phyloP scores from a whole-genome alignment of 2,888 invertebrate genomes.

The Calameuta filiformis region DNA sequence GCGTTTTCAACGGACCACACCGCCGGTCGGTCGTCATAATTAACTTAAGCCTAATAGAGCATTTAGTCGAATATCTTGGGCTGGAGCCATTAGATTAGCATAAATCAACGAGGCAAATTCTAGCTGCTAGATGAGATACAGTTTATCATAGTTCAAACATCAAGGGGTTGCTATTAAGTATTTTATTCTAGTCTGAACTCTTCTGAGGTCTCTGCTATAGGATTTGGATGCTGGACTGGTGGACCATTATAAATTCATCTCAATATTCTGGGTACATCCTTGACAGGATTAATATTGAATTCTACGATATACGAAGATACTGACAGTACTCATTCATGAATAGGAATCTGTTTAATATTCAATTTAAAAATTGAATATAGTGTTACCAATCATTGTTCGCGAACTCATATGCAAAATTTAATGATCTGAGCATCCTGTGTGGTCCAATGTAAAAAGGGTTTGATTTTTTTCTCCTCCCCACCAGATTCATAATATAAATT shows the following conservation, averaged over 20 bases:
- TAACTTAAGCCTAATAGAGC: constrained; percentile 58
- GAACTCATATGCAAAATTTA: constrained; percentile 50
- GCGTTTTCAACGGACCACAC: constrained; percentile 25
- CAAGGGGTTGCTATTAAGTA: constrained; percentile 33
- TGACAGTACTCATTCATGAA: constrained; percentile 20
- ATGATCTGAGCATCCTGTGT: constrained; percentile 49
- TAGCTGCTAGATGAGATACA: constrained; percentile 29
- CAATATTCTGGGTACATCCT: not conserved
- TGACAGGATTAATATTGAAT: not conserved
- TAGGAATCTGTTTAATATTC: constrained; percentile 50
- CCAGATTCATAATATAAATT: not conserved
- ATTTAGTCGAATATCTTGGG: constrained; percentile 47
- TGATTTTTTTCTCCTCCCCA: not conserved
- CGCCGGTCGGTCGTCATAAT: constrained; percentile 40
- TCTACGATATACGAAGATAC: not conserved
- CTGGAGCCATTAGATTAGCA: constrained; percentile 51
- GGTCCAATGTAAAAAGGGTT: constrained; percentile 38
- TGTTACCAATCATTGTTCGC: constrained; percentile 53
- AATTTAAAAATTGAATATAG: constrained; percentile 57
- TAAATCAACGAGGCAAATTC: constrained; percentile 41
- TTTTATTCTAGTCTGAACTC: not conserved
- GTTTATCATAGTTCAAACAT: constrained; percentile 46
- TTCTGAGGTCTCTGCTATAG: not conserved
- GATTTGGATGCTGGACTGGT: not conserved
- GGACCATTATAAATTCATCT: not conserved